Percentiles rank a stretch among this genome's conserved stretches.
These are phyloP conservation scores for Macrosoma leucophasiata DNA, from an alignment of 2,888 invertebrate species.

Conservation along the genomic window DNA sequence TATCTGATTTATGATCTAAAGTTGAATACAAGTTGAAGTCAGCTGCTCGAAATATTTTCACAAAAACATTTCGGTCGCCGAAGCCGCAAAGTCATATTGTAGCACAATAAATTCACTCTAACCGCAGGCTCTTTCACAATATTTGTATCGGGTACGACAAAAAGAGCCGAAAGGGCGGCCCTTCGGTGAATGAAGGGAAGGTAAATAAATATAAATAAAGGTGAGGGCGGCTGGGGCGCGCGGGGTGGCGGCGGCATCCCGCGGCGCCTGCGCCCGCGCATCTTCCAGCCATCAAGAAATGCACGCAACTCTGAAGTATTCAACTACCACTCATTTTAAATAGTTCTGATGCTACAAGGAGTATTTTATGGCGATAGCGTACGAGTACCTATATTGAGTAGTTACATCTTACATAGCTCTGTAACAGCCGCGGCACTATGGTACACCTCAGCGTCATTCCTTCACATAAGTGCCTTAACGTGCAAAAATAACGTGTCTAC, in stretches of 20 bases:
- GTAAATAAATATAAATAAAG: constrained; percentile 77
- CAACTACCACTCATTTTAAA: too few species aligned
- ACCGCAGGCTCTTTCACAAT: constrained; percentile 73
- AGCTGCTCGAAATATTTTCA: constrained; percentile 29
- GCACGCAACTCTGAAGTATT: too few species aligned
- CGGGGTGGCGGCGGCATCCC: constrained; percentile 34
- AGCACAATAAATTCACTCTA: constrained; percentile 70
- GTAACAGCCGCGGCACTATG: too few species aligned
- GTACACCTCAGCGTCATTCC: too few species aligned
- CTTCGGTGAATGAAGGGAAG: constrained; percentile 73
- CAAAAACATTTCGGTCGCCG: constrained; percentile 36
- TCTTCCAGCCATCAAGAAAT: constrained; percentile 12
- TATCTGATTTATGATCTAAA: constrained; percentile 25
- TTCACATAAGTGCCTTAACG: too few species aligned
- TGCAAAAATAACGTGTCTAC: too few species aligned
- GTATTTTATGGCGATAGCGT: too few species aligned
- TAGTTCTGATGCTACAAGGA: too few species aligned
- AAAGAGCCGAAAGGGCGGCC: constrained; percentile 74
- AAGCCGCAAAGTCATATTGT: constrained; percentile 57
- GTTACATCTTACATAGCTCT: too few species aligned
- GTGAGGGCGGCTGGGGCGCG: constrained; percentile 49
- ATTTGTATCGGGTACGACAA: constrained; percentile 73
- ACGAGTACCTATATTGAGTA: too few species aligned
- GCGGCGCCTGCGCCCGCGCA: constrained; percentile 31
- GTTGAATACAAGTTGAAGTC: constrained; percentile 23